Base-by-base conservation (phyloP, 2,888 invertebrate species). In the Agonopterix alstromeriana region DNA sequence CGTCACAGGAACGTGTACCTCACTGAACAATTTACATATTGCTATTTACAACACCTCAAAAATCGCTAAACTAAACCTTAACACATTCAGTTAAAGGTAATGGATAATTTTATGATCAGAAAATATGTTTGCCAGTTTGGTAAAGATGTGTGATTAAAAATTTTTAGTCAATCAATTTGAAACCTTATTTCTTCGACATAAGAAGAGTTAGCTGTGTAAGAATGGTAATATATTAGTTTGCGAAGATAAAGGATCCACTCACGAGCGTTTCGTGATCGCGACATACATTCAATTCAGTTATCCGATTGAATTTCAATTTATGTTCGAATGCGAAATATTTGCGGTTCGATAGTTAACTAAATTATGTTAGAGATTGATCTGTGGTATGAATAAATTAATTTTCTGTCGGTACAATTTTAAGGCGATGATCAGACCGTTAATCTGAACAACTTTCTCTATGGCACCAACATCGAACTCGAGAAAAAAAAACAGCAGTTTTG, bases 1-100 rank as follows among this genome's bases (percentile, higher is more conserved):
- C 77, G 80, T 82, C 79, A 78, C 77, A 70, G 79, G 80, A 80
- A 70, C 72, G 60, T 64, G 62, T 64, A 63, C 60, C 52, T 52
- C 55, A 60, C 60, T 55, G 40, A 49, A 57, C 57, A 54, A 57
- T 48, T 40, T 40, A 47, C n/a, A 1, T 17, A 49, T 36, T 44
- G 41, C 51, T 35, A n/a, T 9, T 40, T 10, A 14, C 11, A 50
- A 42, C 35, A 1, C n/a, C 11, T 42, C 35, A 41, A 27, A 27
- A 47, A 27, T 54, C 36, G 9, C 48, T 0, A 63, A 50, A 36
- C 35, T 43, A 8, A 40, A 50, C 56, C 46, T 47, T 58, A 53
- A 27, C 27, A 3, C 38, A 9, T 35, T 43, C 2, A 10, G 41
- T 48, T 49, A 46, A 50, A 45, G 35, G 27, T 27, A 35, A 12